Evolutionary conservation across 2,113 vertebrate species (phyloP), one percentile per base, ranked within the genome.

Genomic region (Cyanoderma ruficeps): DNA sequence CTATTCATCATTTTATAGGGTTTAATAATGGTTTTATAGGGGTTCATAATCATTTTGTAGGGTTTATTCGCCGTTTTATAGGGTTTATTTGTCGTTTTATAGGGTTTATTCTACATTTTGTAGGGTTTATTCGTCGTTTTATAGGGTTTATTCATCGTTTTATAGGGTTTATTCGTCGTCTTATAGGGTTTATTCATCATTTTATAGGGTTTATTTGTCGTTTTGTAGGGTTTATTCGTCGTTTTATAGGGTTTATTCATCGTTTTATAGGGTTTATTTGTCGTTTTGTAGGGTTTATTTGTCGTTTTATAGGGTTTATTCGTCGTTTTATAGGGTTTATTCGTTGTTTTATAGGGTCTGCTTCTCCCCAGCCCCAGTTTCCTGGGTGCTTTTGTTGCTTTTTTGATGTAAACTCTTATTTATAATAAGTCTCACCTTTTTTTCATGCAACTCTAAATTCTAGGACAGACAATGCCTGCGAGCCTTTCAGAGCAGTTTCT

Each of bases 341-440:
- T 47, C 21, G 23, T 47, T 11, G 15, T 46, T 55, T 56, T 27
- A 15, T 13, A 15, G 53, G n/a, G 21, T 39, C 6, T 37, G 30
- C 13, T 39, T 9, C 39, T 13, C n/a, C 18, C 28, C 61, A 9
- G 2, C 8, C 19, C 7, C 24, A 1, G 7, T 39, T 4, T 11
- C 6, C 55, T 27, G 30, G 4, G 10, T 4, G 25, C 18, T 44
- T 72, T 69, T 46, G 15, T 17, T 35, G 46, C 27, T 39, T 88
- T 84, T 68, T 55, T 11, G n/a, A 37, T 33, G 37, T 27, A 59
- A 86, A 86, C 27, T 86, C 53, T 35, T 42, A 50, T 44, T 52
- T 37, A 15, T 21, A 21, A 15, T 21, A 21, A 67, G 7, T 31
- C 61, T 67, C 20, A 1, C 15, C 28, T 37, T 56, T 65, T 65